These are phyloP conservation scores for Drosophila micromelanica DNA, from an alignment of 1,140 invertebrate species.

Conservation along the genomic window DNA sequence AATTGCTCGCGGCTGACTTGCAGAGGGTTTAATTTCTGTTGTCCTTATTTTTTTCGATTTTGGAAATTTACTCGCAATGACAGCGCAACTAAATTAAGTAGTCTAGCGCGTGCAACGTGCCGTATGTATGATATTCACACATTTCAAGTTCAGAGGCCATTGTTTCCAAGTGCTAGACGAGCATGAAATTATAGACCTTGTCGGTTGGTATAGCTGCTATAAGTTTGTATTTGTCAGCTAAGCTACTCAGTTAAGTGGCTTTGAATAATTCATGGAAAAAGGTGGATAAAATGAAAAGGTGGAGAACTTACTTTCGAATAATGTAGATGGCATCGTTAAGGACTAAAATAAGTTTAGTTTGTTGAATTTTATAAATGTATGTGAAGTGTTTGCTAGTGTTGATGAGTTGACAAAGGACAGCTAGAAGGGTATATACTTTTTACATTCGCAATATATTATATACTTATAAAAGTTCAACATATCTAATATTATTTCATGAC, in stretches of 20 bases:
- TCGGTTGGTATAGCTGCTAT: neutral
- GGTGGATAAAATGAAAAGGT: too few species aligned
- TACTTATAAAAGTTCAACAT: too few species aligned
- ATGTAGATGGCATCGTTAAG: too few species aligned
- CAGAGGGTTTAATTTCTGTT: slow-evolving; percentile 11
- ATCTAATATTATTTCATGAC: too few species aligned
- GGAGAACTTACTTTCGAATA: too few species aligned
- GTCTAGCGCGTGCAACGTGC: slow-evolving; percentile 32
- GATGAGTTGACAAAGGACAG: too few species aligned
- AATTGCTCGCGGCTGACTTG: slow-evolving; percentile 42
- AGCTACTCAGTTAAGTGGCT: neutral
- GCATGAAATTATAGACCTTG: slow-evolving; percentile 3
- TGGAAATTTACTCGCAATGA: slow-evolving; percentile 29
- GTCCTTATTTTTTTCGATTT: slow-evolving; percentile 11
- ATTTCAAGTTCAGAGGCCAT: neutral
- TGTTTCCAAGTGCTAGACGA: slow-evolving; percentile 3
- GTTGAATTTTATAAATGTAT: too few species aligned
- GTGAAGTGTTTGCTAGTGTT: too few species aligned
- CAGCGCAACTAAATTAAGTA: slow-evolving; percentile 37
- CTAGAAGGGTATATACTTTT: too few species aligned
- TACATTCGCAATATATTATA: too few species aligned
- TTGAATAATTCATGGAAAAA: neutral
- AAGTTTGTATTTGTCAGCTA: neutral
- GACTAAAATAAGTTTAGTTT: too few species aligned
- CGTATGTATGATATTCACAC: slow-evolving; percentile 25